Evolutionary conservation across 2,888 invertebrate species (phyloP).

Genomic region (Xanthia icteritia): DNA sequence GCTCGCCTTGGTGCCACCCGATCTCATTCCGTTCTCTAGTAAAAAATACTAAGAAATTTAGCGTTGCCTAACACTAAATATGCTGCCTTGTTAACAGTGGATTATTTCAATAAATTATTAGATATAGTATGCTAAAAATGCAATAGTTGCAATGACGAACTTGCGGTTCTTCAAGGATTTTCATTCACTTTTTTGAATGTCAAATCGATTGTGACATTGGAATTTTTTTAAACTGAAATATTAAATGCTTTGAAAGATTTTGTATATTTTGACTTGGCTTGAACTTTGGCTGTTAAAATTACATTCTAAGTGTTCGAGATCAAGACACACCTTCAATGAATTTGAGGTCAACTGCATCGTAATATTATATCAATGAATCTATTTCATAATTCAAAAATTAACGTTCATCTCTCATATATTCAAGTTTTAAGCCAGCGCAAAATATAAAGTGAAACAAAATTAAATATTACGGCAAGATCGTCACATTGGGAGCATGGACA

Average conservation of each 20-base stretch:
- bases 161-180: conserved; percentile 48
- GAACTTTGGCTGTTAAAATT: conserved; percentile 41
- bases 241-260: conserved; percentile 7
- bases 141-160: conserved; percentile 31
- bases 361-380: conserved; percentile 32
- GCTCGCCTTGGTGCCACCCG: conserved; percentile 57
- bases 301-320: conserved; percentile 25
- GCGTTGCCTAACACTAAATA: conserved; percentile 52
- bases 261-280: conserved; percentile 20
- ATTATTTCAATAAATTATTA: conserved; percentile 49
- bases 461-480: background rate
- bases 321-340: conserved; percentile 41
- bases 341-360: conserved; percentile 33
- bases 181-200: conserved; percentile 59
- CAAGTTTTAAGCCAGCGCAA: background rate
- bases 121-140: conserved; percentile 37
- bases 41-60: conserved; percentile 48
- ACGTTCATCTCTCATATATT: background rate
- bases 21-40: conserved; percentile 58
- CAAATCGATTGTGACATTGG: conserved; percentile 41
- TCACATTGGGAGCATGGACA: conserved; percentile 38
- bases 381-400: conserved; percentile 17
- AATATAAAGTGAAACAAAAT: background rate
- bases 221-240: conserved; percentile 23
- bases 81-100: conserved; percentile 39